Percentiles rank a stretch among this genome's conserved stretches.
phyloP scores from a whole-genome alignment of 2,797 vertebrate genomes.

The Eptatretus atami region DNA sequence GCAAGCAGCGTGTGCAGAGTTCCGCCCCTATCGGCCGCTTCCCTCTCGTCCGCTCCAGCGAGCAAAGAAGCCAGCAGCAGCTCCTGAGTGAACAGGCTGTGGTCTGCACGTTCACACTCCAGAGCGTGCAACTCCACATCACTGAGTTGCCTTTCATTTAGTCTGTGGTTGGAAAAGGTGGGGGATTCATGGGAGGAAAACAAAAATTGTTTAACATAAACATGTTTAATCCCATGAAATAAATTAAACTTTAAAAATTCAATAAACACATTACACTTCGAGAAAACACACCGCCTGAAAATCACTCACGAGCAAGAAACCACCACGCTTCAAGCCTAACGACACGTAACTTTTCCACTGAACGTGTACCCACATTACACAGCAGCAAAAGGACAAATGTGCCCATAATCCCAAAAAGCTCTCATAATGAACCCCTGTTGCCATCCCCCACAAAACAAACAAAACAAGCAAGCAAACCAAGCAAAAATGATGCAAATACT shows the following conservation, averaged over 20 bases:
- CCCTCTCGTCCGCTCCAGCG: conserved; percentile 83
- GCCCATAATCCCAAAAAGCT: too few species aligned
- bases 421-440: too few species aligned
- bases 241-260: not conserved
- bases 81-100: conserved; percentile 88
- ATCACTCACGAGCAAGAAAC: not conserved
- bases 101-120: conserved; percentile 68
- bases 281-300: not conserved
- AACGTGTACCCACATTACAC: not conserved
- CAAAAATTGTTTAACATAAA: not conserved
- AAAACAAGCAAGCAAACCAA: too few species aligned
- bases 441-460: too few species aligned
- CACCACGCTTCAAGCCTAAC: too few species aligned
- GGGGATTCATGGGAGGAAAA: conserved; percentile 6
- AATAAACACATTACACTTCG: not conserved
- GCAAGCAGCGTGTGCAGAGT: conserved; percentile 13
- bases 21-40: conserved; percentile 68
- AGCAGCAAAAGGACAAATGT: not conserved
- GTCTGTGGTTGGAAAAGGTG: conserved; percentile 18
- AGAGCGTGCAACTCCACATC: conserved; percentile 69
- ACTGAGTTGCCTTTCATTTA: conserved; percentile 90
- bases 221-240: not conserved
- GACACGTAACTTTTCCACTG: too few species aligned
- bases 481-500: too few species aligned
- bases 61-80: conserved; percentile 77